These are phyloP conservation scores for Psammodynastes pulverulentus DNA, from an alignment of 2,113 vertebrate species.

Conservation along the genomic window DNA sequence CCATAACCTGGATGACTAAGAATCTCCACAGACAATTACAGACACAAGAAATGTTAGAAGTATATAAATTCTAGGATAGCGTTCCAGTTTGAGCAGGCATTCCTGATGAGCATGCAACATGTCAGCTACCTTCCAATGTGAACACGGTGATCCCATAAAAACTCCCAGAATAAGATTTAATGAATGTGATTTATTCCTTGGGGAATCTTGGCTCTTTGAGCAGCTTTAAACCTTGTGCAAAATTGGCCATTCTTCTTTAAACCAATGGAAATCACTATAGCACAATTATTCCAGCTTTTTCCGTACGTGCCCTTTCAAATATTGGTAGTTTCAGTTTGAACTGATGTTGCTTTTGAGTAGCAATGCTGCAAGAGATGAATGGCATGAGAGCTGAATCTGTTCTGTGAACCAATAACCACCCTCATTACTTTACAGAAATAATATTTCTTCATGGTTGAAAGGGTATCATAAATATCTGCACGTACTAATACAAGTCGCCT, in stretches of 20 bases:
- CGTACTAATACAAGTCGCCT: not conserved
- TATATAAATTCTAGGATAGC: not conserved
- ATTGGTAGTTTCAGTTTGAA: not conserved
- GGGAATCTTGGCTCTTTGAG: not conserved
- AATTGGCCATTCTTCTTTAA: not conserved
- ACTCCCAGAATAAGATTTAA: not conserved
- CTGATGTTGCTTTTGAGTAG: slow-evolving; percentile 6
- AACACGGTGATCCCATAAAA: not conserved
- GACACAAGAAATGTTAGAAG: not conserved
- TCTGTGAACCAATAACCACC: slow-evolving; percentile 22
- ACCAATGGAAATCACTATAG: too few relatives aligned
- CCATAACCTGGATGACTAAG: not conserved
- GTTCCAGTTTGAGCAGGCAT: not conserved
- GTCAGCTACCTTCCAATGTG: not conserved
- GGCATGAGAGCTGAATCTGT: not conserved
- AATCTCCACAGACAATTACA: not conserved
- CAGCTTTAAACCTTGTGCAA: not conserved
- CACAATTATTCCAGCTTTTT: not conserved
- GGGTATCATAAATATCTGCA: not conserved
- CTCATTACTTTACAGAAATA: slow-evolving; percentile 10
- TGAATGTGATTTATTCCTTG: not conserved
- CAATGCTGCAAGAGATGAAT: slow-evolving; percentile 2
- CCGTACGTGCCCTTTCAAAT: accelerated
- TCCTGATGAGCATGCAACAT: not conserved
- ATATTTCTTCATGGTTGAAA: not conserved